These are phyloP conservation scores for Enoplosus armatus DNA, from an alignment of 2,797 vertebrate genomes.

Conservation along the genomic window DNA sequence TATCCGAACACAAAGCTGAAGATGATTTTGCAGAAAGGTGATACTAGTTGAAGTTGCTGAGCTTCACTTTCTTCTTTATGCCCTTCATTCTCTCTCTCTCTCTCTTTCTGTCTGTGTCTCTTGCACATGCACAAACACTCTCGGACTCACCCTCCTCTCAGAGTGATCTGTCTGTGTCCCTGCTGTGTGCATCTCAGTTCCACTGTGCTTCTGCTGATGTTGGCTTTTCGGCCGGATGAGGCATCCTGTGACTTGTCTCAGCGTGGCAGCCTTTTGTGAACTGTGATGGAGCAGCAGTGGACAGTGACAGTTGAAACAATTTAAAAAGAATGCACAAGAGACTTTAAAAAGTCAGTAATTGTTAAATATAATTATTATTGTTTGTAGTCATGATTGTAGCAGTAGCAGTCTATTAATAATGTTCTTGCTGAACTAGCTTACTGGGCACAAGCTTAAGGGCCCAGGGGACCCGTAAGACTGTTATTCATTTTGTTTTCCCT, in stretches of 20 bases:
- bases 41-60: conserved; percentile 76
- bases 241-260: conserved; percentile 38
- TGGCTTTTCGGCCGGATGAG: conserved; percentile 36
- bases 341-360: neutral
- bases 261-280: conserved; percentile 11
- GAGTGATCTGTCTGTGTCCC: conserved; percentile 35
- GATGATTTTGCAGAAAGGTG: conserved; percentile 81
- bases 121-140: conserved; percentile 24
- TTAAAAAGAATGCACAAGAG: neutral
- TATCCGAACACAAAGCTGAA: conserved; percentile 25
- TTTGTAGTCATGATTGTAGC: neutral
- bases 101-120: neutral
- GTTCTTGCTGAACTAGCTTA: neutral
- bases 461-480: neutral
- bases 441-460: neutral
- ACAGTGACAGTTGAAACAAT: neutral
- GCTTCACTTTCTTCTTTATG: conserved; percentile 61
- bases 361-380: neutral
- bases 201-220: conserved; percentile 64
- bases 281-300: conserved; percentile 12
- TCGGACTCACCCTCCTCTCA: conserved; percentile 27
- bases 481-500: neutral
- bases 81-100: conserved; percentile 56
- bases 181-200: conserved; percentile 48
- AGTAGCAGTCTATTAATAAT: neutral